A percentile compares a stretch with the other conserved stretches of the same genome.
Conservation (phyloP, 2,888 invertebrate genomes). For the Scaptomyza cyrtandrae region DNA sequence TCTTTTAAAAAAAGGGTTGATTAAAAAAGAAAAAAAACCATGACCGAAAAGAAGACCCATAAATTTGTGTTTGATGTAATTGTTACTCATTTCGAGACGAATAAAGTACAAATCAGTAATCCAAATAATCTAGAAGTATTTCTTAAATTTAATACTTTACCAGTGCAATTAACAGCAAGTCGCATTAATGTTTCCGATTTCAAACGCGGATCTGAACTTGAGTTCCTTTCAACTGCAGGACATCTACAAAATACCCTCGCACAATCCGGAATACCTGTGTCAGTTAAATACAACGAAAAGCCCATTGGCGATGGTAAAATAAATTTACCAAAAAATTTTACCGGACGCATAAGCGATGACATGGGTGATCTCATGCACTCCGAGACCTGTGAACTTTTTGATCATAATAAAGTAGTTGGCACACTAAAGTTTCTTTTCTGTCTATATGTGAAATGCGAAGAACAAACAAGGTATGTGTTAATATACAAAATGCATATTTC, state of each 20-base stretch:
- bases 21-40: background rate
- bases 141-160: conserved; percentile 45
- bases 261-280: conserved; percentile 62
- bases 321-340: conserved; percentile 26
- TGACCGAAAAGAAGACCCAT: background rate
- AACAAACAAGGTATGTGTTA: conserved; percentile 22
- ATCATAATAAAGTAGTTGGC: conserved; percentile 45
- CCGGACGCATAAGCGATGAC: conserved; percentile 46
- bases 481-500: background rate
- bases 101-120: conserved; percentile 33
- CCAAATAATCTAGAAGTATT: conserved; percentile 54
- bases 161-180: conserved; percentile 66
- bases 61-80: conserved; percentile 71
- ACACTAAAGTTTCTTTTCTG: conserved; percentile 64
- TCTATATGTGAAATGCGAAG: conserved; percentile 61
- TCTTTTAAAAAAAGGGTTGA: background rate
- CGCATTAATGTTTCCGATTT: conserved; percentile 79
- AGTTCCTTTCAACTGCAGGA: conserved; percentile 52
- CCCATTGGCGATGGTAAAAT: conserved; percentile 60
- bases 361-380: conserved; percentile 62
- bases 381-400: conserved; percentile 43
- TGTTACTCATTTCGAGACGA: conserved; percentile 59
- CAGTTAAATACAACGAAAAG: conserved; percentile 44
- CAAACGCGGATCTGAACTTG: conserved; percentile 56
- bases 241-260: conserved; percentile 50